Evolutionary conservation across 2,888 invertebrate species (phyloP), one percentile per base, ranked within the genome.

Genomic region (Allophyes oxyacanthae): DNA sequence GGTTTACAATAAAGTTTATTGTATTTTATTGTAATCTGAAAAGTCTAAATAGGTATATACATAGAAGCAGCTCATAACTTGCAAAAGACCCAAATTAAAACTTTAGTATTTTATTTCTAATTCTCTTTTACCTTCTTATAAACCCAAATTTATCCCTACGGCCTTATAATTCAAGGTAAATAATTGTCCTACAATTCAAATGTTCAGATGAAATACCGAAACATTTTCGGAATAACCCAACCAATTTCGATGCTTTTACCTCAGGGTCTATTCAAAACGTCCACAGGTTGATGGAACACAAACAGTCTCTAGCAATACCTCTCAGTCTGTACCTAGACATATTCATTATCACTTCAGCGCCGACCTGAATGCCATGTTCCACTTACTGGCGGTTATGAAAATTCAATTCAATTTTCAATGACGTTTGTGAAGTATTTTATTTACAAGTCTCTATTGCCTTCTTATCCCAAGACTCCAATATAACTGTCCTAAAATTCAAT

Each of bases 271-370:
- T 45, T 46, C 15, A 40, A 36, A 33, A 10, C 8, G 9, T 43
- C 37, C 46, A 26, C 46, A 54, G 51, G 34, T 53, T 67, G 63
- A 61, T 69, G 41, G 11, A 61, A 67, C 30, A 53, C 46, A 66
- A 70, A 61, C 52, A 61, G 38, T 51, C 58, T 38, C n/a, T 26
- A 36, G n/a, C 44, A 48, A 45, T 53, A 53, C 43, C 56, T 52
- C 49, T 43, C 40, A 49, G 38, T 56, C 49, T 45, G 40, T 10
- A 42, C 26, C 57, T 71, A 62, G 72, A 75, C 63, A 73, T 77
- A 76, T 80, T 79, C 79, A 81, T 85, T 85, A 82, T 78, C 75
- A 77, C 79, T 75, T 78, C 80, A 83, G 77, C 81, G 75, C 53
- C 63, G 64, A 69, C 45, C 32, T 48, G 20, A 70, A 37, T 40